These are phyloP conservation scores for Pelvicachromis taeniatus DNA, from an alignment of 2,113 vertebrate species.

Conservation along the genomic window DNA sequence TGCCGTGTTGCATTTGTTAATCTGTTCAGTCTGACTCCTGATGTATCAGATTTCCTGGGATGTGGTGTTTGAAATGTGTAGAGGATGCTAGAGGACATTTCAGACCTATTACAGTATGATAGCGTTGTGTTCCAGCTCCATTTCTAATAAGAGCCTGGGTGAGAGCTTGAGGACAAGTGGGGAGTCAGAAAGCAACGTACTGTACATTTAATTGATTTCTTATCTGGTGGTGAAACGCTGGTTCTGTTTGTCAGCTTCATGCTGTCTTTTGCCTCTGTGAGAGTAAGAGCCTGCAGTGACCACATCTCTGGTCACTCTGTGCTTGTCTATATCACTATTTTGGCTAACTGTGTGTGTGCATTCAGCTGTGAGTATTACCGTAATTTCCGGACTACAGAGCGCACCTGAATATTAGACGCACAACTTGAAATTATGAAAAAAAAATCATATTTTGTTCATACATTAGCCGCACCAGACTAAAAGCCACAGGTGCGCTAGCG, in stretches of 20 bases:
- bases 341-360: not conserved
- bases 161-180: not conserved
- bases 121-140: not conserved
- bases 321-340: not conserved
- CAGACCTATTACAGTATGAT: not conserved
- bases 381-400: too few relatives aligned
- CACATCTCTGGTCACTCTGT: slow-evolving; percentile 1
- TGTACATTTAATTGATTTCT: slow-evolving; percentile 46
- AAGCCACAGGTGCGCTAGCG: too few relatives aligned
- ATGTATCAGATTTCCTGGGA: not conserved
- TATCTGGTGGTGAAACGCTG: slow-evolving; percentile 41
- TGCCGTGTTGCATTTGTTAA: not conserved
- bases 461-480: too few relatives aligned
- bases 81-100: not conserved
- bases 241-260: slow-evolving; percentile 22
- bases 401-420: too few relatives aligned
- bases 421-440: too few relatives aligned
- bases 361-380: accelerated
- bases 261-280: slow-evolving; percentile 9
- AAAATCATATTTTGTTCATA: too few relatives aligned
- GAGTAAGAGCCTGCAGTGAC: slow-evolving; percentile 30
- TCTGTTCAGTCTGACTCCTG: not conserved
- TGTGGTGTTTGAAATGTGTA: not conserved
- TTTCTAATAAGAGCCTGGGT: not conserved
- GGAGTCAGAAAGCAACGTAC: not conserved